A percentile compares a stretch with the other conserved stretches of the same genome.
Conservation (phyloP, 1,140 invertebrate species). For the Panagrolaimus sp. region DNA sequence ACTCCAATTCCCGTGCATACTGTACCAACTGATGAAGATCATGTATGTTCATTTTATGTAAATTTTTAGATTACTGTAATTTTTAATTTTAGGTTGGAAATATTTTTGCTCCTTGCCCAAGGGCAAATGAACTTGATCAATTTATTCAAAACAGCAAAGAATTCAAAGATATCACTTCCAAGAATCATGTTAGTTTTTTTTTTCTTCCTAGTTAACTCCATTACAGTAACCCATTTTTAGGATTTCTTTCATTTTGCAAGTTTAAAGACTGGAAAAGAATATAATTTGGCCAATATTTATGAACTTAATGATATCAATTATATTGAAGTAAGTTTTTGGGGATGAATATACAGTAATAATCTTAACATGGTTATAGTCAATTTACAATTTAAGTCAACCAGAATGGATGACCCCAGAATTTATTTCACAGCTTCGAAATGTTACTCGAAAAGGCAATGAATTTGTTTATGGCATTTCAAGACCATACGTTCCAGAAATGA, state of each 20-base stretch:
- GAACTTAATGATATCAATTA: slow-evolving; percentile 40
- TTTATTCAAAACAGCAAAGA: slow-evolving; percentile 19
- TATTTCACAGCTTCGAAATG: slow-evolving; percentile 31
- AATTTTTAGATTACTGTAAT: background rate
- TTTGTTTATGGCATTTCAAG: slow-evolving; percentile 46
- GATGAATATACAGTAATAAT: background rate
- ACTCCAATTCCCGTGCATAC: slow-evolving; percentile 40
- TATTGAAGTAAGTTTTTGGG: slow-evolving; percentile 38
- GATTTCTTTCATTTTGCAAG: slow-evolving; percentile 41
- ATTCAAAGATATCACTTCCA: background rate
- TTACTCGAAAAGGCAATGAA: slow-evolving; percentile 36
- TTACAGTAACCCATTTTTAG: background rate
- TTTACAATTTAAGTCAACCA: slow-evolving; percentile 51
- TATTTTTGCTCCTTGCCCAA: slow-evolving; percentile 38
- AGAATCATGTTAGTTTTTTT: slow-evolving; percentile 5
- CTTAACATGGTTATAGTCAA: slow-evolving; percentile 26
- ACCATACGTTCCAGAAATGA: slow-evolving; percentile 51
- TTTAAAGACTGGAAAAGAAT: slow-evolving; percentile 37
- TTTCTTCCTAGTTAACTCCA: background rate
- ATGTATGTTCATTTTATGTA: background rate
- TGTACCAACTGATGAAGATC: slow-evolving; percentile 30
- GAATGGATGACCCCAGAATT: slow-evolving; percentile 43
- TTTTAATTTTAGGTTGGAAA: slow-evolving; percentile 36
- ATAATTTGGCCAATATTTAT: slow-evolving; percentile 34
- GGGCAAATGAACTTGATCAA: slow-evolving; percentile 37